Conservation (phyloP, 2,797 vertebrate genomes). For the Lithobates pipiens region DNA sequence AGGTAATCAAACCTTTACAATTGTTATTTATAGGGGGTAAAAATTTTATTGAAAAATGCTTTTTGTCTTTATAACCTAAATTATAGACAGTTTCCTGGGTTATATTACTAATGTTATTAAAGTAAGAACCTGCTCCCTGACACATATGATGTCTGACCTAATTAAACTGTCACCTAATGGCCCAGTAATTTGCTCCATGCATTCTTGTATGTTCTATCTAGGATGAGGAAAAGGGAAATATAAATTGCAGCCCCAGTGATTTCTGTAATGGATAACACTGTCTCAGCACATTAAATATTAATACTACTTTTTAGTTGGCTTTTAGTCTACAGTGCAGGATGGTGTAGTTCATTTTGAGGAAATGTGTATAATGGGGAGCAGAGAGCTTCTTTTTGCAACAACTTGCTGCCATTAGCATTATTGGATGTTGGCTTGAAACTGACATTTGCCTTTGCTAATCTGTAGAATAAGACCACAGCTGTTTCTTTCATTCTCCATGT, state of each 20-base stretch:
- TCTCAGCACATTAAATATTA: conserved; percentile 54
- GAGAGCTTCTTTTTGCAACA: not conserved
- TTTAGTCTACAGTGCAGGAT: conserved; percentile 30
- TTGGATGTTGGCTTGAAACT: not conserved
- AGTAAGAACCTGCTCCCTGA: not conserved
- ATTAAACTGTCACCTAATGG: not conserved
- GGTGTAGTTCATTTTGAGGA: not conserved
- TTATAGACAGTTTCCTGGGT: too few species aligned
- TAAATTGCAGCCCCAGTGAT: conserved; percentile 32
- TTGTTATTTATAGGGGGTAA: too few species aligned
- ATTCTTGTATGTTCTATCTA: not conserved
- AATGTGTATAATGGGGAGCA: conserved; percentile 1
- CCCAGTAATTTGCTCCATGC: not conserved
- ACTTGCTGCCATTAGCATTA: not conserved
- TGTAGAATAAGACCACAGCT: not conserved
- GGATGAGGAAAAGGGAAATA: not conserved
- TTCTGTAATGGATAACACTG: conserved; percentile 32
- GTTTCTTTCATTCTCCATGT: not conserved
- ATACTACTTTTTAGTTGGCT: conserved; percentile 27
- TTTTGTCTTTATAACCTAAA: too few species aligned
- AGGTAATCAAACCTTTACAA: too few species aligned
- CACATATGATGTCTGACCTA: not conserved
- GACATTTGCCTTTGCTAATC: not conserved
- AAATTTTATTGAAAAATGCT: too few species aligned
- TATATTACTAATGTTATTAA: not conserved